Conservation (phyloP, 2,797 vertebrate species). For the Odontamblyopus lacepedii region DNA sequence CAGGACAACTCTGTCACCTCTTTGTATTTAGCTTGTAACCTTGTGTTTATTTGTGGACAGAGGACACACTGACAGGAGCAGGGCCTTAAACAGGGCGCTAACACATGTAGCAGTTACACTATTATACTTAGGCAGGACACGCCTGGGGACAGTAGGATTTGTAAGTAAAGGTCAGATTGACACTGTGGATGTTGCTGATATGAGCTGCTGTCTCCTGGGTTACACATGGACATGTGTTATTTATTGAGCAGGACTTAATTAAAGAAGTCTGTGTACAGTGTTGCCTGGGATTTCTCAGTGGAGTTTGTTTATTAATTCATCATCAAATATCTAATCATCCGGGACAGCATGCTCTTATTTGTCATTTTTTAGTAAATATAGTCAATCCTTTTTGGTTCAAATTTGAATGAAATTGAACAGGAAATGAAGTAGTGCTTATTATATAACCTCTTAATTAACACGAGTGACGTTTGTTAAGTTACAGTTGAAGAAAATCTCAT, state of each 20-base stretch:
- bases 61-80: conserved; percentile 7
- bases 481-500: too few relatives aligned
- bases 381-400: conserved; percentile 63
- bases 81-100: conserved; percentile 35
- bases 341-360: conserved; percentile 36
- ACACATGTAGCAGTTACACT: not conserved
- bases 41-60: conserved; percentile 3
- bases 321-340: conserved; percentile 67
- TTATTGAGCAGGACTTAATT: conserved; percentile 63
- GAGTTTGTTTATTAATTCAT: conserved; percentile 63
- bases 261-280: conserved; percentile 56
- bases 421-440: not conserved
- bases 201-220: conserved; percentile 37
- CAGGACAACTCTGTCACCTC: not conserved
- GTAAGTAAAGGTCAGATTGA: too few relatives aligned
- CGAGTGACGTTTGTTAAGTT: too few relatives aligned
- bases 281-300: conserved; percentile 63
- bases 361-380: conserved; percentile 52
- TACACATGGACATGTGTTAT: conserved; percentile 51
- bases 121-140: conserved; percentile 16
- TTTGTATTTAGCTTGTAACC: too few relatives aligned
- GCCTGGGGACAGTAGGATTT: conserved; percentile 22
- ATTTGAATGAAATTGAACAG: conserved; percentile 52
- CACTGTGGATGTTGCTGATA: not conserved
- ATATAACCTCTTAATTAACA: not conserved